Base-by-base conservation (phyloP, 2,888 invertebrate species). In the Cephus pygmeus region DNA sequence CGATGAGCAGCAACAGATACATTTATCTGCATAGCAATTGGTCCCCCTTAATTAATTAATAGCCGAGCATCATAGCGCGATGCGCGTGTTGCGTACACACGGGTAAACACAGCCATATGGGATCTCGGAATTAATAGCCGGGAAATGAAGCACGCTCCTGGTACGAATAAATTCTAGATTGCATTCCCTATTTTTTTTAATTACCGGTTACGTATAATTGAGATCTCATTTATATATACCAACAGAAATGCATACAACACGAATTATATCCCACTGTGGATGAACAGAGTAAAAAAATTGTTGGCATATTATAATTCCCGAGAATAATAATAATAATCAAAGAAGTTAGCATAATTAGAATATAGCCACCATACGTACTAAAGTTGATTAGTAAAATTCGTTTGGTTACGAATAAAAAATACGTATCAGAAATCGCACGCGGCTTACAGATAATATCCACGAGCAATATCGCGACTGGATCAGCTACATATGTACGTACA, bases 21-120 rank as follows among this genome's bases (percentile, higher is more conserved):
- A 85, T 84, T 80, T 81, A 85, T 85, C 81, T 81, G 81, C 81
- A 83, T 83, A 82, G 77, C 80, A 81, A 85, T 82, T 77, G 79
- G 73, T 33, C 71, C 12, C 71, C 76, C 75, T 79, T 81, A 85
- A 85, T 85, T 84, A 85, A 84, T 83, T 84, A 85, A 84, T 82
- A 83, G 84, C 79, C 80, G 77, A 82, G 84, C 84, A 85, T 81
- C 81, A 77, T 84, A 80, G 81, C 79, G 85, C 79, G 69, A 74
- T 80, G 76, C 79, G 82, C 81, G 81, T 81, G 33, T 71, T 71
- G 33, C 30, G 71, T 33, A 34, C 71, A 31, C 71, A 71, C 31
- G 33, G 9, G 79, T 80, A 82, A 84, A 82, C 80, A 80, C 69
- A 56, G 79, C 81, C 85, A 85, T 84, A 85, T 85, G 85, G 85